A percentile compares a stretch with the other conserved stretches of the same genome.
phyloP scores from a whole-genome alignment of 2,113 vertebrate genomes.

The Grantiella picta region DNA sequence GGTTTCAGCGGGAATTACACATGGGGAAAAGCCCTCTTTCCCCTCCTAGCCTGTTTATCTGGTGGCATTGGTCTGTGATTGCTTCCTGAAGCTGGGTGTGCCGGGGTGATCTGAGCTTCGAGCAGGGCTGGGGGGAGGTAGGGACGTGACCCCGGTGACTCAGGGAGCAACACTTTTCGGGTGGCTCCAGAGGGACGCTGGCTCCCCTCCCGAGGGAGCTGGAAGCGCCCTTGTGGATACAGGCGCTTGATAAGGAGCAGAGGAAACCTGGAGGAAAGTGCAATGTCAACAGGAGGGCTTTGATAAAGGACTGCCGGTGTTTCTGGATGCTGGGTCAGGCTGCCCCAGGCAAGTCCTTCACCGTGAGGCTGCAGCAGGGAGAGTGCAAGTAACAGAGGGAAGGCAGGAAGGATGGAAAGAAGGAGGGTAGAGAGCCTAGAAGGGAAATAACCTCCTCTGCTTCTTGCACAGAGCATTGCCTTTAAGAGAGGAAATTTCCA shows the following conservation, averaged over 20 bases:
- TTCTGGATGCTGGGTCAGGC: neutral
- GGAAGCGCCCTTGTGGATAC: neutral
- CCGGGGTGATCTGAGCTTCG: accelerated
- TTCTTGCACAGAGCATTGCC: neutral
- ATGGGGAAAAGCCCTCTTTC: neutral
- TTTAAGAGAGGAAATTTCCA: neutral
- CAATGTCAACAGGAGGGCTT: neutral
- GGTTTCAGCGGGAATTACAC: neutral
- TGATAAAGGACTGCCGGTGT: neutral
- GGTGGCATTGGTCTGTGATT: neutral
- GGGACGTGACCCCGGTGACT: accelerated
- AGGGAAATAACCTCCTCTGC: neutral
- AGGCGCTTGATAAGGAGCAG: accelerated
- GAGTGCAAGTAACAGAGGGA: neutral
- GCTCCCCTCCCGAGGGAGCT: neutral
- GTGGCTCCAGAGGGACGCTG: neutral
- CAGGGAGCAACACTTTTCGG: accelerated
- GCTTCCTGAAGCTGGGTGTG: neutral
- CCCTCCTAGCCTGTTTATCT: neutral
- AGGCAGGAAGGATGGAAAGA: neutral
- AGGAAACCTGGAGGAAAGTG: neutral
- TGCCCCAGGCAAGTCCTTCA: neutral
- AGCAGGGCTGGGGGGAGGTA: neutral
- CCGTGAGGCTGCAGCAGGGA: neutral
- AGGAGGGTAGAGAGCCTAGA: neutral